These are phyloP conservation scores for Gorsachius magnificus DNA, from an alignment of 2,797 vertebrate genomes.

Conservation along the genomic window DNA sequence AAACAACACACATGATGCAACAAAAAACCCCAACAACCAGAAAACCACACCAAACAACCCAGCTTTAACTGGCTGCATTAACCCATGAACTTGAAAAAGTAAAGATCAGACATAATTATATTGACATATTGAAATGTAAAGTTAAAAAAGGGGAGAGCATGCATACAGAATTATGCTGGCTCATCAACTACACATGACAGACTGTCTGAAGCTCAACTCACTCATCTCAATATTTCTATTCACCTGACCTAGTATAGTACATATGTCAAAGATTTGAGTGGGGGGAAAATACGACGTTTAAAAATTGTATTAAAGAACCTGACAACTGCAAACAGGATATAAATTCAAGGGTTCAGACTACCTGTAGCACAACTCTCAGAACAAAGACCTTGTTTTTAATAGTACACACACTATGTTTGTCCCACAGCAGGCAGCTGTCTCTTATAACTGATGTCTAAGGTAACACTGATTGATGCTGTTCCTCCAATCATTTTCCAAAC, in stretches of 20 bases:
- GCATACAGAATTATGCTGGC: neutral
- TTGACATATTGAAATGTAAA: neutral
- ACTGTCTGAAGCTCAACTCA: neutral
- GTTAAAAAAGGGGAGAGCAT: neutral
- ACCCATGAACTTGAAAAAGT: neutral
- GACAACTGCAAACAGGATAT: neutral
- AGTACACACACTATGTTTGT: neutral
- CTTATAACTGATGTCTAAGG: constrained; percentile 32
- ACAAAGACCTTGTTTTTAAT: constrained; percentile 2
- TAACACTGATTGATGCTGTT: constrained; percentile 40
- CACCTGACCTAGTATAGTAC: neutral
- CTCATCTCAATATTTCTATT: neutral
- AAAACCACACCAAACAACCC: neutral
- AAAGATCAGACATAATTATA: neutral
- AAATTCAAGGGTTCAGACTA: neutral
- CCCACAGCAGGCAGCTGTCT: constrained; percentile 48
- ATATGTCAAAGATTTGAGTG: neutral
- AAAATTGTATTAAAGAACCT: neutral
- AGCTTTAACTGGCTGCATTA: neutral
- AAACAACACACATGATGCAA: neutral
- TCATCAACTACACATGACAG: neutral
- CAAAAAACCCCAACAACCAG: neutral
- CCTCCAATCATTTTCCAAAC: constrained; percentile 45
- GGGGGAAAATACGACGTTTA: neutral
- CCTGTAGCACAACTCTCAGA: neutral